phyloP scores from a whole-genome alignment of 1,140 invertebrate species.

The Orussus abietinus region DNA sequence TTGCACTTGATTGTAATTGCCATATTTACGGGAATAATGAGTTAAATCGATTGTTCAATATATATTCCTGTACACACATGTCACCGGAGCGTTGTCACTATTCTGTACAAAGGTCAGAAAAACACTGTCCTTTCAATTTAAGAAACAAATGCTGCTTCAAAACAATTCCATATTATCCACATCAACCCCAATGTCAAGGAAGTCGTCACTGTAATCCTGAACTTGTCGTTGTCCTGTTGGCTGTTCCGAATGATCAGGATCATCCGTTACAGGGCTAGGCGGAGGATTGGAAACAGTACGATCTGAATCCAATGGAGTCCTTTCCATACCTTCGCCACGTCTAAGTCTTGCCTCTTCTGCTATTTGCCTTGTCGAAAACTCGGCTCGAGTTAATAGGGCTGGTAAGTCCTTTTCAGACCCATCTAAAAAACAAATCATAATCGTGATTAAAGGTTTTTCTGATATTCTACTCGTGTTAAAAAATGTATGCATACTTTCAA shows the following conservation, averaged over 20 bases:
- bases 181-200: slow-evolving; percentile 65
- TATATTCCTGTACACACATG: no score
- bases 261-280: slow-evolving; percentile 71
- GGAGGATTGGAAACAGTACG: slow-evolving; percentile 67
- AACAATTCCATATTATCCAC: slow-evolving; percentile 71
- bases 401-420: slow-evolving; percentile 58
- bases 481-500: slow-evolving; percentile 53
- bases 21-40: no score
- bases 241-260: slow-evolving; percentile 67
- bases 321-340: slow-evolving; percentile 51
- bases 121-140: no score
- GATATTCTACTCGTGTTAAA: slow-evolving; percentile 16
- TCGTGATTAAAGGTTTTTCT: slow-evolving; percentile 16
- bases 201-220: slow-evolving; percentile 59
- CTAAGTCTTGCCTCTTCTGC: slow-evolving; percentile 52
- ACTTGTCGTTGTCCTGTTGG: slow-evolving; percentile 55
- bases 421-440: slow-evolving; percentile 28
- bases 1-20: no score
- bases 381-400: slow-evolving; percentile 56
- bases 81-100: no score
- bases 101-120: no score
- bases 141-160: slow-evolving; percentile 42
- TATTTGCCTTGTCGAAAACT: slow-evolving; percentile 52
- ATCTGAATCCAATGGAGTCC: slow-evolving; percentile 49
- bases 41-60: no score